Conservation (phyloP, 2,113 vertebrate species). For the Circaetus gallicus region DNA sequence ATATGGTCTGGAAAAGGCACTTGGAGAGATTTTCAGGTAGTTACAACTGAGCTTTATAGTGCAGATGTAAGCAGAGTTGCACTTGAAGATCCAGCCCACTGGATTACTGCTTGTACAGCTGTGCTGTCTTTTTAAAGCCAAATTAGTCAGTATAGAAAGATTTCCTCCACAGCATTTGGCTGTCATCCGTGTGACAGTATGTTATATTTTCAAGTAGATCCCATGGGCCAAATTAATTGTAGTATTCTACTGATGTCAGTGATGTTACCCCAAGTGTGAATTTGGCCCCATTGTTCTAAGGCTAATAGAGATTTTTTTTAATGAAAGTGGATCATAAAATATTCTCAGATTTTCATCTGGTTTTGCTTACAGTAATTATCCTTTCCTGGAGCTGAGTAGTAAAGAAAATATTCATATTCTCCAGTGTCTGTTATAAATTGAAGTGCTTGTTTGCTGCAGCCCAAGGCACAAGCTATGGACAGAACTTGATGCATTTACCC, state of each 20-base stretch:
- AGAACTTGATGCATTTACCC: not conserved
- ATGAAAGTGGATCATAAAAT: constrained; percentile 63
- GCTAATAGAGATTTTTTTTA: constrained; percentile 27
- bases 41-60: not conserved
- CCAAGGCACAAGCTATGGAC: not conserved
- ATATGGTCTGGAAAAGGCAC: not conserved
- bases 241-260: constrained; percentile 28
- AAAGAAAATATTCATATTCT: constrained; percentile 59
- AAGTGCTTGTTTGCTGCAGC: constrained; percentile 17
- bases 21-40: not conserved
- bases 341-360: constrained; percentile 61
- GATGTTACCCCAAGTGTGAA: constrained; percentile 52
- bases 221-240: constrained; percentile 44
- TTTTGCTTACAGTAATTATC: constrained; percentile 57
- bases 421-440: constrained; percentile 40
- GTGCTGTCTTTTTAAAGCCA: constrained; percentile 8
- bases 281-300: constrained; percentile 53
- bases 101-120: constrained; percentile 11
- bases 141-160: not conserved
- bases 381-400: constrained; percentile 48
- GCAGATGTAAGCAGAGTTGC: not conserved
- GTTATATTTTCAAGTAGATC: constrained; percentile 54
- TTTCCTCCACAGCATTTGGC: constrained; percentile 40
- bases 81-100: not conserved
- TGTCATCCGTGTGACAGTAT: constrained; percentile 8